Conservation (phyloP, 2,113 vertebrate species). For the Heterotis niloticus region DNA sequence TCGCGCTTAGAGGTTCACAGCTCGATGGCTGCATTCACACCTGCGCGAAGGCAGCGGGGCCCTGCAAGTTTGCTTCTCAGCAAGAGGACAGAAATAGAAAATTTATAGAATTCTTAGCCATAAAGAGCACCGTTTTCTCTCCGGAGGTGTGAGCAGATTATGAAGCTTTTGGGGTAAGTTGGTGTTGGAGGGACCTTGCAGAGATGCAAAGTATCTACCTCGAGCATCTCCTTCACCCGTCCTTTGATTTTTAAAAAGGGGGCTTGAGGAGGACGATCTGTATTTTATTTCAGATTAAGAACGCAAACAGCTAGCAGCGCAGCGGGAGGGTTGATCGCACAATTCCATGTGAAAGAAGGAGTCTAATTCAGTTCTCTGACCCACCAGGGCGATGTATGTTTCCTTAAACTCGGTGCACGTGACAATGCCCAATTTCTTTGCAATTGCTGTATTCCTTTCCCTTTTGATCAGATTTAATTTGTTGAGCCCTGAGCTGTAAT, state of each 20-base stretch:
- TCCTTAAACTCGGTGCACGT: neutral
- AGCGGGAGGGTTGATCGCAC: too few species aligned
- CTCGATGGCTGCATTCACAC: neutral
- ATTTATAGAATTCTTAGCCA: neutral
- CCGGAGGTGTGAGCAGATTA: neutral
- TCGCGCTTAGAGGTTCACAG: neutral
- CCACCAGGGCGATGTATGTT: neutral
- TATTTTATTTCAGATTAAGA: neutral
- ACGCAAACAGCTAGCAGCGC: neutral
- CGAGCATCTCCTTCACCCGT: too few species aligned
- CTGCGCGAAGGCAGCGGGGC: neutral
- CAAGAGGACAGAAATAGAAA: neutral
- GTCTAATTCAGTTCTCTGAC: neutral
- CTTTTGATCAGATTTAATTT: neutral
- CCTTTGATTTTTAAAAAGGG: neutral
- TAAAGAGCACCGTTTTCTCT: neutral
- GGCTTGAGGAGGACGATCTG: neutral
- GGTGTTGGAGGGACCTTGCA: neutral
- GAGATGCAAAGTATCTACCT: neutral
- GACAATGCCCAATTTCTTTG: neutral
- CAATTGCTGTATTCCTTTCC: neutral
- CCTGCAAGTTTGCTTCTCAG: too few species aligned
- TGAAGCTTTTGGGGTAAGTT: neutral
- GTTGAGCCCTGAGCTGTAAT: neutral
- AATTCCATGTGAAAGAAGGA: too few species aligned